phyloP scores from a whole-genome alignment of 2,797 vertebrate genomes.

The Mormyrus proboscirostris region DNA sequence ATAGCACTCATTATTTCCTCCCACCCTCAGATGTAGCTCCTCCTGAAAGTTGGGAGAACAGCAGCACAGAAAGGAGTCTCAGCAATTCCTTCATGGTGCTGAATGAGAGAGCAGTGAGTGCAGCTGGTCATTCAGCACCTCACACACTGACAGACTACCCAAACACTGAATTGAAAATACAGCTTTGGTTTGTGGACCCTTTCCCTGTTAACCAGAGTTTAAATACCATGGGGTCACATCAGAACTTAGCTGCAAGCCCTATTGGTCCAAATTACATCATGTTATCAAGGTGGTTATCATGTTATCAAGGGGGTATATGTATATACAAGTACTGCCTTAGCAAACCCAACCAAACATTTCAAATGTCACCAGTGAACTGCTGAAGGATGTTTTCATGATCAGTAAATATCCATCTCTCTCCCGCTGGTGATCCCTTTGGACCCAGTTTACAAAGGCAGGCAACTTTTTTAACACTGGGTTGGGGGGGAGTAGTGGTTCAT shows the following conservation, averaged over 20 bases:
- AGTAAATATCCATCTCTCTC: not conserved
- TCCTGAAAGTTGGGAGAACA: not conserved
- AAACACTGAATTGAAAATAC: not conserved
- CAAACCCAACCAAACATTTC: not conserved
- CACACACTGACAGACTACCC: not conserved
- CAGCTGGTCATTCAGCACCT: not conserved
- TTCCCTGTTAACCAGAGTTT: not conserved
- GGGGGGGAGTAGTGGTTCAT: not conserved
- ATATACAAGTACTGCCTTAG: not conserved
- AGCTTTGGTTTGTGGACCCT: not conserved
- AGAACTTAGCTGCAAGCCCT: not conserved
- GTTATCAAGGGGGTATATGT: not conserved
- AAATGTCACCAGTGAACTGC: not conserved
- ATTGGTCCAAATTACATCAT: not conserved
- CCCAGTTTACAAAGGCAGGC: not conserved
- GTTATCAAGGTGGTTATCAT: not conserved
- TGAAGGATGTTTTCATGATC: not conserved
- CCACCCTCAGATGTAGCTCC: not conserved
- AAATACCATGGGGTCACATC: not conserved
- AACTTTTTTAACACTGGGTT: not conserved
- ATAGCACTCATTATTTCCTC: not conserved
- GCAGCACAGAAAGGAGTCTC: not conserved
- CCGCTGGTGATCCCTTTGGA: not conserved
- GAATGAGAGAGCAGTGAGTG: not conserved
- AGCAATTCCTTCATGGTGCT: not conserved